Evolutionary conservation across 2,113 vertebrate genomes (phyloP).

Genomic region (Saguinus midas): DNA sequence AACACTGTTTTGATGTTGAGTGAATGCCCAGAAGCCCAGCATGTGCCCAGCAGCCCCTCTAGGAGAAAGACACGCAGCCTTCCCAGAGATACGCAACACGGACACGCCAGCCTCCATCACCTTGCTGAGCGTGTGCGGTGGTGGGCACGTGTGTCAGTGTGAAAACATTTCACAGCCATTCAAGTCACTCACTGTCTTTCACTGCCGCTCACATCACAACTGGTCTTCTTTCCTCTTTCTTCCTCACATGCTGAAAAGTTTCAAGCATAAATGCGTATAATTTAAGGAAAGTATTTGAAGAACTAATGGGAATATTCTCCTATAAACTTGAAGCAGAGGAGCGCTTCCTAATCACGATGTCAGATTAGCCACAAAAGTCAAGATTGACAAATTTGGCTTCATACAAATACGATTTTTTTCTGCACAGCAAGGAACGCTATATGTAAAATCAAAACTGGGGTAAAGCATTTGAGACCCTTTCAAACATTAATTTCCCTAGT

Average conservation of each 20-base stretch:
- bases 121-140: rapidly evolving
- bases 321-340: not conserved
- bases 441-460: not conserved
- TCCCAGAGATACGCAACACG: not conserved
- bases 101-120: not conserved
- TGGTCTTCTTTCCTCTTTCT: not conserved
- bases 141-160: not conserved
- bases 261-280: not conserved
- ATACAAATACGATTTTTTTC: not conserved
- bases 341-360: not conserved
- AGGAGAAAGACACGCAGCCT: not conserved
- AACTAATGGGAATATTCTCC: not conserved
- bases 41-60: not conserved
- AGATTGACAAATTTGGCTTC: not conserved
- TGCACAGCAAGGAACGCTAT: not conserved
- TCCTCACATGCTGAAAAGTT: not conserved
- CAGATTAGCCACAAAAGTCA: not conserved
- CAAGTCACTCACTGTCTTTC: not conserved
- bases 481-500: not conserved
- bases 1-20: too few species aligned
- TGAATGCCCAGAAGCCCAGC: not conserved
- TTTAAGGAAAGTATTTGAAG: not conserved
- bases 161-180: not conserved
- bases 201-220: not conserved
- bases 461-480: not conserved